Percentiles rank a stretch among this genome's conserved stretches.
Evolutionary conservation across 2,888 invertebrate species (phyloP).

Genomic region (Formica aserva): DNA sequence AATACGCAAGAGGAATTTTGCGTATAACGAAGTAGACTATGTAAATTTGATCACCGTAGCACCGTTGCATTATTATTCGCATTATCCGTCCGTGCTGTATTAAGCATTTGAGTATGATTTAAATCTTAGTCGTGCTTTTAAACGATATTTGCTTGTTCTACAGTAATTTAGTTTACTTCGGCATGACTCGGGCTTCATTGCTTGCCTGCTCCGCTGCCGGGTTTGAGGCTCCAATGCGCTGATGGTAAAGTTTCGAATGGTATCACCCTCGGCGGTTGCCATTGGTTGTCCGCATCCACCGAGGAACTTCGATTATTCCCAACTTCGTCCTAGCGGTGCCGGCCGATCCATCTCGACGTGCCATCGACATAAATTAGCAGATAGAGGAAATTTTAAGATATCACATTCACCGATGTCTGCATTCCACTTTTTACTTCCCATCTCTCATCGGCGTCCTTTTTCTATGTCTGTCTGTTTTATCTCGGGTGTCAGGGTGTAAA

Average conservation of each 20-base stretch:
- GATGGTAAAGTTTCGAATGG: conserved; percentile 74
- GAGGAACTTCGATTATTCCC: conserved; percentile 76
- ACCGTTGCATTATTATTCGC: not conserved
- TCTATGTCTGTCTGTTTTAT: conserved; percentile 41
- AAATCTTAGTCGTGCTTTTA: conserved; percentile 69
- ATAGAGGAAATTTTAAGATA: conserved; percentile 58
- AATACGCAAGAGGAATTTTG: not conserved
- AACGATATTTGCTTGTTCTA: conserved; percentile 57
- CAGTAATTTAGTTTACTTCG: conserved; percentile 56
- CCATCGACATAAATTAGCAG: conserved; percentile 73
- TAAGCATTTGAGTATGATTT: conserved; percentile 37
- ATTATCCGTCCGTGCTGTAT: conserved; percentile 7
- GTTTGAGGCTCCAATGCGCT: conserved; percentile 51
- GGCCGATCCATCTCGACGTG: conserved; percentile 64
- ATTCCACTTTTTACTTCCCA: conserved; percentile 3
- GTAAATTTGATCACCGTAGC: not conserved
- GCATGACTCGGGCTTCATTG: conserved; percentile 59
- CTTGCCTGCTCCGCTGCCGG: conserved; percentile 33
- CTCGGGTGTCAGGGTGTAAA: conserved; percentile 56
- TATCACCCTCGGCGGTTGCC: conserved; percentile 72
- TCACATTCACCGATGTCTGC: conserved; percentile 27
- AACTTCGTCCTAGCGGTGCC: conserved; percentile 60
- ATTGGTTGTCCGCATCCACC: conserved; percentile 61
- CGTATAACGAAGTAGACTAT: not conserved
- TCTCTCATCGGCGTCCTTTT: conserved; percentile 6